A percentile compares a stretch with the other conserved stretches of the same genome.
phyloP scores from a whole-genome alignment of 2,797 vertebrate species.

The Mormyrus proboscirostris region DNA sequence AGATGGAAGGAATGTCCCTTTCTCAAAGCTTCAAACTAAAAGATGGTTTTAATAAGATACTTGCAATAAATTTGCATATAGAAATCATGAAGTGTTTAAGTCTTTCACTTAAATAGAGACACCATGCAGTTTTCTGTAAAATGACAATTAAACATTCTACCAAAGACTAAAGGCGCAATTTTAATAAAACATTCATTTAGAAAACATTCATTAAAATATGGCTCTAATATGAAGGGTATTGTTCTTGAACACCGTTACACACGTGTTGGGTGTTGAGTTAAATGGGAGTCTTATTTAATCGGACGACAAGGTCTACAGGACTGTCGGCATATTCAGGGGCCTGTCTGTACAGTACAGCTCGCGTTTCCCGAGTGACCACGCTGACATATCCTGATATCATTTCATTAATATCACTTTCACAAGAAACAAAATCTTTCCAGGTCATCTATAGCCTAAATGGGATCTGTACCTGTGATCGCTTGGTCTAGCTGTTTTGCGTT shows the following conservation, averaged over 20 bases:
- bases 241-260: neutral
- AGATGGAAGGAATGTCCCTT: constrained; percentile 10
- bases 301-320: neutral
- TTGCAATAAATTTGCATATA: neutral
- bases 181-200: neutral
- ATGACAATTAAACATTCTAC: neutral
- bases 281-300: neutral
- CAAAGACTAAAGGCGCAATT: neutral
- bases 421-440: neutral
- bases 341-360: neutral
- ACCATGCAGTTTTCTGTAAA: neutral
- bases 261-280: neutral
- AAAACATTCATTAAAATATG: neutral
- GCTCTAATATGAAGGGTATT: neutral
- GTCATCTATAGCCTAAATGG: neutral
- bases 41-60: neutral
- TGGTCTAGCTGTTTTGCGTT: neutral
- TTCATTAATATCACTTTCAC: neutral
- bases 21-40: neutral
- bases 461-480: neutral
- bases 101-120: neutral
- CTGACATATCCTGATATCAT: neutral
- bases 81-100: neutral
- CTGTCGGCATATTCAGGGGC: neutral
- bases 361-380: neutral